Base-by-base conservation (phyloP, 1,140 invertebrate species). In the Bombyx mandarina region DNA sequence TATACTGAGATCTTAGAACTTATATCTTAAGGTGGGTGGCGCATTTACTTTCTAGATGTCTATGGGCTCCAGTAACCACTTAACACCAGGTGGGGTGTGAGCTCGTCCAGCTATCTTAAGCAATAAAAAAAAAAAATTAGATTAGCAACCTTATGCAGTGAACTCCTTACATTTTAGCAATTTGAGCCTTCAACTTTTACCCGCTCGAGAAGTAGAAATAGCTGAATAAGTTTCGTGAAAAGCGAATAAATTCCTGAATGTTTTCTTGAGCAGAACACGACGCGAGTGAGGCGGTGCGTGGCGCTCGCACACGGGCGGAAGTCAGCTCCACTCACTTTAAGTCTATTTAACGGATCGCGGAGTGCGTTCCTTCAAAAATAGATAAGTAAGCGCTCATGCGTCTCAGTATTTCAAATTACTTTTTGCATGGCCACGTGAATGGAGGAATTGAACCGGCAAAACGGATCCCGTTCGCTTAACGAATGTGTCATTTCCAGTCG, bases 321-420 rank as follows among this genome's bases (percentile, higher is more conserved):
- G 75, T 82, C 70, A 66, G 74, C 77, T 71, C 66, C 66, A 75
- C 77, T 80, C 70, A 68, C 69, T 70, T 75, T 67, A 71, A 75
- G 68, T 75, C 80, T 80, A 81, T 83, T 83, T 86, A 79, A 82
- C 79, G 80, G 75, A 76, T 83, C 76, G 71, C 57, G 65, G 73
- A 75, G 56, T 80, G 66, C 73, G 74, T 83, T 77, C 73, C 71
- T 77, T 81, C 71, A 73, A 82, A 82, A 69, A 76, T 73, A 74
- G 69, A 75, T 75, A 77, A 73, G 65, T 68, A 63, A 66, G 70
- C 70, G 57, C 65, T 77, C 70, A 77, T 69, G 66, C 66, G 67
- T 69, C 67, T 62, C 68, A 65, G 62, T 73, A 75, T 70, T 79
- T 76, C 73, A 79, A 79, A 79, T 82, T 78, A 71, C 74, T 74